Conservation (phyloP, 2,888 invertebrate genomes). For the Acanthacorydalis orientalis region DNA sequence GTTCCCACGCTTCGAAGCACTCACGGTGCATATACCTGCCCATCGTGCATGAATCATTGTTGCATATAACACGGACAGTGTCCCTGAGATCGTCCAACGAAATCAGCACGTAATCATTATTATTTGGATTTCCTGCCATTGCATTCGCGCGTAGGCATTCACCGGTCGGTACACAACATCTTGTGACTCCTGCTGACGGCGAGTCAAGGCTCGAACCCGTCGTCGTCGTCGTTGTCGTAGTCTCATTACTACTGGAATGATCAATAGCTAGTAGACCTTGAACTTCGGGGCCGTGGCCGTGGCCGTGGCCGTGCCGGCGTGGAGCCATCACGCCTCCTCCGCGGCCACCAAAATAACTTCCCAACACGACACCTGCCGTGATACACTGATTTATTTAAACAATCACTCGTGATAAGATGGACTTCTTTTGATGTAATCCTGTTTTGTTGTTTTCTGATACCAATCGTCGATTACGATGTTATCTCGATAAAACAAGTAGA, state of each 20-base stretch:
- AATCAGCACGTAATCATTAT: conserved; percentile 34
- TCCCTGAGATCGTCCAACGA: conserved; percentile 56
- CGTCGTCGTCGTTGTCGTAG: conserved; percentile 19
- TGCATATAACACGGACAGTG: conserved; percentile 79
- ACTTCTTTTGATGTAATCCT: too few species aligned
- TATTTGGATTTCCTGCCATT: conserved; percentile 17
- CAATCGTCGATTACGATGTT: too few species aligned
- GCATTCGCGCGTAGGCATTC: conserved; percentile 55
- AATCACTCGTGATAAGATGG: too few species aligned
- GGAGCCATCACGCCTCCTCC: conserved; percentile 25
- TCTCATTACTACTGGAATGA: conserved; percentile 5
- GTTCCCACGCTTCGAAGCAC: conserved; percentile 92
- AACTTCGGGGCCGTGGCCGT: conserved; percentile 19
- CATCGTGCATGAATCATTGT: conserved; percentile 77
- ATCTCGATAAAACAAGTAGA: too few species aligned
- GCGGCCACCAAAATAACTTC: too few species aligned
- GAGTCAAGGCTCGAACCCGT: conserved; percentile 17
- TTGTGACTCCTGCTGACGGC: conserved; percentile 29
- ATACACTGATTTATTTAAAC: too few species aligned
- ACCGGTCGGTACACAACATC: conserved; percentile 68
- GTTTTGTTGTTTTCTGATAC: too few species aligned
- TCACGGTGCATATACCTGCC: conserved; percentile 92
- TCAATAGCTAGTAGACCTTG: conserved; percentile 21
- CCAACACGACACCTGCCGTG: too few species aligned
- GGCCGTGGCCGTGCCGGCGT: conserved; percentile 25